Evolutionary conservation across 2,888 invertebrate species (phyloP).

Genomic region (Caenorhabditis angaria): DNA sequence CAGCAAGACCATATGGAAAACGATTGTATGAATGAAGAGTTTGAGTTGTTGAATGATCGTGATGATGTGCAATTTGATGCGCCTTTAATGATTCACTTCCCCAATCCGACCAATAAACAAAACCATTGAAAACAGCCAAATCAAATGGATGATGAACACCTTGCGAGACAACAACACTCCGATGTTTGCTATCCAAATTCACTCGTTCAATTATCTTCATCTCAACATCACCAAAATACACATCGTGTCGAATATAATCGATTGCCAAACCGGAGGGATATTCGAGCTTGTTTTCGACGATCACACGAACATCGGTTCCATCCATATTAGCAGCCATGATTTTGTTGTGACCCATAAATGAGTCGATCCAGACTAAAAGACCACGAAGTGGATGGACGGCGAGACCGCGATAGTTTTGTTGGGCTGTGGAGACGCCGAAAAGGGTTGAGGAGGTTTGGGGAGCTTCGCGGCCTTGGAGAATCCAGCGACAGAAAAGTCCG

Average conservation of each 20-base stretch:
- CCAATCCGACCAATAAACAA: slow-evolving; percentile 53
- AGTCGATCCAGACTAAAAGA: slow-evolving; percentile 49
- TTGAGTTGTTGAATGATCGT: slow-evolving; percentile 43
- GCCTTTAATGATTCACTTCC: slow-evolving; percentile 38
- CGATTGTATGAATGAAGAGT: slow-evolving; percentile 48
- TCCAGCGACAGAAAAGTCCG: slow-evolving; percentile 47
- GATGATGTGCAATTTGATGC: slow-evolving; percentile 43
- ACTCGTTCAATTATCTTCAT: slow-evolving; percentile 53
- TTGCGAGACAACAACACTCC: slow-evolving; percentile 35
- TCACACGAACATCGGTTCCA: slow-evolving; percentile 79
- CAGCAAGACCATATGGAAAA: slow-evolving; percentile 55
- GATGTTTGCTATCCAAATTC: slow-evolving; percentile 44
- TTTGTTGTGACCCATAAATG: slow-evolving; percentile 79
- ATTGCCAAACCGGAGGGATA: slow-evolving; percentile 51
- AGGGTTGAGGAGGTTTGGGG: neutral
- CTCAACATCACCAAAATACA: slow-evolving; percentile 56
- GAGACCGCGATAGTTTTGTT: slow-evolving; percentile 30
- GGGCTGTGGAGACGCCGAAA: neutral
- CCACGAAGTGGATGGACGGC: slow-evolving; percentile 47
- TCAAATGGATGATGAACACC: slow-evolving; percentile 34
- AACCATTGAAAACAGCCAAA: slow-evolving; percentile 41
- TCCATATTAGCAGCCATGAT: slow-evolving; percentile 95
- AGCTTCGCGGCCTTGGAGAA: slow-evolving; percentile 26
- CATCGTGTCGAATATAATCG: slow-evolving; percentile 50
- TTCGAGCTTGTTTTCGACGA: slow-evolving; percentile 53